Conservation (phyloP, 1,140 invertebrate species). For the Argopecten irradians region DNA sequence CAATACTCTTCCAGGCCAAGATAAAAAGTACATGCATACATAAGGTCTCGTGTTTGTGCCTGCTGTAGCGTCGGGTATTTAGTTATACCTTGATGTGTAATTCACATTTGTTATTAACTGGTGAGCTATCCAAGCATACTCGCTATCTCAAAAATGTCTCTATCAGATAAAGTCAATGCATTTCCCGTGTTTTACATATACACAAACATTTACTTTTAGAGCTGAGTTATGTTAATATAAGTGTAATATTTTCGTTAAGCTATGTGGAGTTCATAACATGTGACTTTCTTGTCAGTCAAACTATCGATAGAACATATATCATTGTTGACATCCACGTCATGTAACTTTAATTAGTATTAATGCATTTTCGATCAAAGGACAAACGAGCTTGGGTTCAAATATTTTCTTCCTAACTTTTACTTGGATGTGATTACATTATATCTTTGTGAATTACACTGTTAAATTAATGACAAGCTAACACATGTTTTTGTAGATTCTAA, state of each 20-base stretch:
- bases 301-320: neutral
- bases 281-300: neutral
- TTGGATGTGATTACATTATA: too few relatives aligned
- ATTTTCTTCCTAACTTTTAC: too few relatives aligned
- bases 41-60: neutral
- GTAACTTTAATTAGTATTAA: too few relatives aligned
- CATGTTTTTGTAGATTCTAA: too few relatives aligned
- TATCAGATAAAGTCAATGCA: neutral
- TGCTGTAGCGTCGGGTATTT: neutral
- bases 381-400: too few relatives aligned
- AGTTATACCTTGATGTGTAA: neutral
- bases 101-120: neutral
- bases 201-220: constrained; percentile 11
- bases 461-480: too few relatives aligned
- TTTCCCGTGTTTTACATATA: neutral
- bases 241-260: neutral
- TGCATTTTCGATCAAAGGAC: too few relatives aligned
- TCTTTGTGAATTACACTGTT: too few relatives aligned
- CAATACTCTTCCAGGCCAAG: neutral
- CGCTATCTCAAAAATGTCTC: neutral
- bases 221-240: neutral
- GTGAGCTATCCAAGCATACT: neutral
- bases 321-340: neutral
- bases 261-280: neutral
- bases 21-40: neutral